These are phyloP conservation scores for Trematomus bernacchii DNA, from an alignment of 2,797 vertebrate species.

Conservation along the genomic window DNA sequence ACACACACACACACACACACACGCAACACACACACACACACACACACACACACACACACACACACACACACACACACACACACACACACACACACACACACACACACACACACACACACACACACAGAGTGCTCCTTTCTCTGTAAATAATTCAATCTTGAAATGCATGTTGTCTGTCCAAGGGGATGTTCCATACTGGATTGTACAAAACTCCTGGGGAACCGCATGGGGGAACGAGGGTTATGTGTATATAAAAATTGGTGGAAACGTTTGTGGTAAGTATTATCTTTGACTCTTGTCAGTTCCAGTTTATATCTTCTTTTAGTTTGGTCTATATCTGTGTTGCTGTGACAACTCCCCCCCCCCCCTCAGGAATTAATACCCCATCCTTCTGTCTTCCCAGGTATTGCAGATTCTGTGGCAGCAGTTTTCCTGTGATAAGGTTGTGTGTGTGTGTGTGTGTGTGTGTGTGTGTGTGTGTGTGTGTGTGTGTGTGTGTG, in stretches of 20 bases:
- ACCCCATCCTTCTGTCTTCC: slow-evolving; percentile 22
- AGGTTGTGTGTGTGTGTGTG: no score
- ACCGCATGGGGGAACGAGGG: slow-evolving; percentile 89
- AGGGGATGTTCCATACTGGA: slow-evolving; percentile 92
- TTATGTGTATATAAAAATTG: slow-evolving; percentile 92
- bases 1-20: no score
- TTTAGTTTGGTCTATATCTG: slow-evolving; percentile 15
- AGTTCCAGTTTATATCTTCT: slow-evolving; percentile 10
- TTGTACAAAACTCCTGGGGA: slow-evolving; percentile 95
- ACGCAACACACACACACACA: slow-evolving; percentile 9
- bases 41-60: slow-evolving; percentile 12
- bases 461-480: no score
- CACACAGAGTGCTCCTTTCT: slow-evolving; percentile 9
- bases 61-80: slow-evolving; percentile 18
- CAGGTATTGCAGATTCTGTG: slow-evolving; percentile 92
- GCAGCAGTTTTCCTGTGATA: slow-evolving; percentile 87
- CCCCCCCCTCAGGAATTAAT: slow-evolving; percentile 31
- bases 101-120: no score
- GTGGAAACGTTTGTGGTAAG: slow-evolving; percentile 91
- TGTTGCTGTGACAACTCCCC: slow-evolving; percentile 10
- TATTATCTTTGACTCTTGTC: slow-evolving; percentile 45
- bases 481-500: no score
- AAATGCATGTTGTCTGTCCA: slow-evolving; percentile 47
- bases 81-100: slow-evolving; percentile 5
- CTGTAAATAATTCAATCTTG: slow-evolving; percentile 57